A percentile compares a stretch with the other conserved stretches of the same genome.
Evolutionary conservation across 1,140 invertebrate genomes (phyloP).

Genomic region (Bradynema listronoti): DNA sequence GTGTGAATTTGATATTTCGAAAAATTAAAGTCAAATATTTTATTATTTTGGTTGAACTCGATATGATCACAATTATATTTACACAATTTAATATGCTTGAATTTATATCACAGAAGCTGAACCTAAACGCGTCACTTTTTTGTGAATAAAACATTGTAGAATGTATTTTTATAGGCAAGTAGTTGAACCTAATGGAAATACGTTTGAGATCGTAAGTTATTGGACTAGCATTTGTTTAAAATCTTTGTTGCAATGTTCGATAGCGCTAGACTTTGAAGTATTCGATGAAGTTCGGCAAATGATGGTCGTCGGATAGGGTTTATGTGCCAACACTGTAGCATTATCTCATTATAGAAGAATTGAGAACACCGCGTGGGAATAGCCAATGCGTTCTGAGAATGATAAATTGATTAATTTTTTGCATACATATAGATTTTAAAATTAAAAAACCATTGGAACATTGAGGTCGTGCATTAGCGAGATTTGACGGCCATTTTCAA

Average conservation of each 20-base stretch:
- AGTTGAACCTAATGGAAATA: too few relatives aligned
- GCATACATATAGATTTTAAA: neutral
- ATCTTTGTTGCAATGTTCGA: neutral
- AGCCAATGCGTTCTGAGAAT: slow-evolving; percentile 9
- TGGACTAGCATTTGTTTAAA: neutral
- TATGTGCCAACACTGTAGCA: slow-evolving; percentile 7
- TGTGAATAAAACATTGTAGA: too few relatives aligned
- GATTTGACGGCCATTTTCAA: slow-evolving; percentile 11
- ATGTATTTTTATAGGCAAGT: too few relatives aligned
- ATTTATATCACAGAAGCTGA: too few relatives aligned
- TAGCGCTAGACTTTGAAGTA: slow-evolving; percentile 18
- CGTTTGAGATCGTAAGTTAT: too few relatives aligned
- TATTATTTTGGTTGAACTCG: too few relatives aligned
- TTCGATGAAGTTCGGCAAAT: slow-evolving; percentile 13
- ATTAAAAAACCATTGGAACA: neutral
- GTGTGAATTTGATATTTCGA: too few relatives aligned
- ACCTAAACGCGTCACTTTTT: too few relatives aligned
- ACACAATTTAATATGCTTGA: too few relatives aligned
- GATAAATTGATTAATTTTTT: slow-evolving; percentile 9
- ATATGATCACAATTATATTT: too few relatives aligned
- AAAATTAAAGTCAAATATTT: too few relatives aligned
- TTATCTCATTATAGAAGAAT: slow-evolving; percentile 10
- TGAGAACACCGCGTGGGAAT: slow-evolving; percentile 2
- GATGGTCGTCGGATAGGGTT: slow-evolving; percentile 7
- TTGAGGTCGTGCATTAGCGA: slow-evolving; percentile 1